These are phyloP conservation scores for Gambusia affinis DNA, from an alignment of 2,113 vertebrate species.

Conservation along the genomic window DNA sequence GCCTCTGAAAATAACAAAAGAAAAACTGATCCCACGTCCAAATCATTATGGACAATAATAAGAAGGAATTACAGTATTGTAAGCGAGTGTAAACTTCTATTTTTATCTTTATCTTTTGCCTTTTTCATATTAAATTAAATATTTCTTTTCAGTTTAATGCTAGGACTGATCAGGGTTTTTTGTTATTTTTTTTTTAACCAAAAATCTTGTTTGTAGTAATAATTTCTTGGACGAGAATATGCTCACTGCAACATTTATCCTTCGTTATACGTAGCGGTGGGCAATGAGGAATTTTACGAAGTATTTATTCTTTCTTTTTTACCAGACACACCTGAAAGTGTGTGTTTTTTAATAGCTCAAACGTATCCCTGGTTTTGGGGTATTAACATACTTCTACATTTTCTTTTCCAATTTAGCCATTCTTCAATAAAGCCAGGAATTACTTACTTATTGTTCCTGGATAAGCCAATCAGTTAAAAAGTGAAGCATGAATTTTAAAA, in stretches of 20 bases:
- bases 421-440: neutral
- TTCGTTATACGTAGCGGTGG: too few species aligned
- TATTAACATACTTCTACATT: neutral
- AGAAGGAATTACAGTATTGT: neutral
- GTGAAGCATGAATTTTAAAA: too few species aligned
- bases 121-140: neutral
- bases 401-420: neutral
- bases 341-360: neutral
- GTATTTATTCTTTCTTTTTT: too few species aligned
- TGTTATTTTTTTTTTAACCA: neutral
- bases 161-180: neutral
- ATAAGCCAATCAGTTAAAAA: neutral
- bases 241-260: too few species aligned
- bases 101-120: too few species aligned
- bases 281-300: too few species aligned
- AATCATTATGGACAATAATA: neutral
- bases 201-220: neutral
- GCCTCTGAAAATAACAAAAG: conserved; percentile 79
- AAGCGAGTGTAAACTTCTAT: neutral
- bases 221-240: neutral
- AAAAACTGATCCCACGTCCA: neutral
- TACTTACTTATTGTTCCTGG: neutral
- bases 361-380: neutral
- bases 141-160: neutral
- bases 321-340: too few species aligned